These are phyloP conservation scores for Trochalopteron elliotii DNA, from an alignment of 2,113 vertebrate species.

Conservation along the genomic window DNA sequence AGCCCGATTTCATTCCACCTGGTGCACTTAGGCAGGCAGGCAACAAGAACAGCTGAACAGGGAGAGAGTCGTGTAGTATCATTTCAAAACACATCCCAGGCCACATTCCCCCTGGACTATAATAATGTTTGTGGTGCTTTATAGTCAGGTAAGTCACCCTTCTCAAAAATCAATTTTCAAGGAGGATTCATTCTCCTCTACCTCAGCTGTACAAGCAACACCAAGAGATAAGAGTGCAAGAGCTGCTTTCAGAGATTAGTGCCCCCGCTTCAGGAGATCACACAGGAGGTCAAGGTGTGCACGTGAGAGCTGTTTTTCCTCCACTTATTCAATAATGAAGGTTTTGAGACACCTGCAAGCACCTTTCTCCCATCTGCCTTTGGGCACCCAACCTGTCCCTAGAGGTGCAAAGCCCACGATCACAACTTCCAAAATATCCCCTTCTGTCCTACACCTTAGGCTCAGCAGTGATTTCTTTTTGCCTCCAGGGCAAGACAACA, in stretches of 20 bases:
- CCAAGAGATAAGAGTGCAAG: not conserved
- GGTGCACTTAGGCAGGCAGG: not conserved
- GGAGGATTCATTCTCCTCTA: slow-evolving; percentile 15
- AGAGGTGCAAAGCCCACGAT: not conserved
- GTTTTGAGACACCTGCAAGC: not conserved
- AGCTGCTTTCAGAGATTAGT: slow-evolving; percentile 21
- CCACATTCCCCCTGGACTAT: not conserved
- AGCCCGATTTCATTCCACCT: not conserved
- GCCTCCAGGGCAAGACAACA: not conserved
- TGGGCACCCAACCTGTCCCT: not conserved
- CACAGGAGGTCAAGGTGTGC: not conserved
- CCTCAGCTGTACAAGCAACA: not conserved
- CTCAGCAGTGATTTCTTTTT: not conserved
- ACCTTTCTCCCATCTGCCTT: not conserved
- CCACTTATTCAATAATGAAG: not conserved
- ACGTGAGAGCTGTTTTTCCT: not conserved
- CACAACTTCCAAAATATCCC: not conserved
- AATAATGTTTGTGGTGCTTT: not conserved
- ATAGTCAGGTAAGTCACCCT: not conserved
- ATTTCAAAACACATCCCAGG: not conserved
- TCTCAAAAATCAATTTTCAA: slow-evolving; percentile 4
- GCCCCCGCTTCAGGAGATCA: not conserved
- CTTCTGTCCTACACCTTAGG: not conserved
- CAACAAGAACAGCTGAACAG: not conserved
- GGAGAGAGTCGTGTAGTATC: fast-evolving